phyloP scores from a whole-genome alignment of 2,888 invertebrate species.

The Cotesia congregata region DNA sequence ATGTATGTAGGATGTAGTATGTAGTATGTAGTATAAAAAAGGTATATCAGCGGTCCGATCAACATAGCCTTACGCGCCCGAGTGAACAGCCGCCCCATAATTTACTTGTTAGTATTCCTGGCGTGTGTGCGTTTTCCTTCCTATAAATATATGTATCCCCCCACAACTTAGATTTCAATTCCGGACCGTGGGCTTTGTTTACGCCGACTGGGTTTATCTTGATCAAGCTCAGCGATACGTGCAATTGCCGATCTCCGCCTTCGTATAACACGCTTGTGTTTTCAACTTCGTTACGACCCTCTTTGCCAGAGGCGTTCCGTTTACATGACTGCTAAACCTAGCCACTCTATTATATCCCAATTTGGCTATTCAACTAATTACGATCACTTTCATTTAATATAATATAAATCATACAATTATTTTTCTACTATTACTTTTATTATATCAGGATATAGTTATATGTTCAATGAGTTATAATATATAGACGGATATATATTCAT shows the following conservation, averaged over 20 bases:
- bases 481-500: too few species aligned
- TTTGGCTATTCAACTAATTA: conserved; percentile 20
- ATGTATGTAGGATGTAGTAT: background rate
- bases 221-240: conserved; percentile 57
- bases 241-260: conserved; percentile 53
- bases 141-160: background rate
- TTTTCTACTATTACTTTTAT: background rate
- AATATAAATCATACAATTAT: background rate
- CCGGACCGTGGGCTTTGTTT: conserved; percentile 53
- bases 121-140: conserved; percentile 21
- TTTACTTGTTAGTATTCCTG: conserved; percentile 65
- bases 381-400: background rate
- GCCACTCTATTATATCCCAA: conserved; percentile 23
- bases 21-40: conserved; percentile 1
- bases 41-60: conserved; percentile 34
- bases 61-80: conserved; percentile 48
- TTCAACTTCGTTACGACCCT: conserved; percentile 29
- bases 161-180: conserved; percentile 52
- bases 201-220: conserved; percentile 55
- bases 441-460: too few species aligned
- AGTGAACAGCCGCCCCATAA: conserved; percentile 64
- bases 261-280: conserved; percentile 27
- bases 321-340: conserved; percentile 30
- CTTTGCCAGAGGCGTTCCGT: conserved; percentile 30
- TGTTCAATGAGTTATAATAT: too few species aligned